These are phyloP conservation scores for Mirounga angustirostris DNA, from an alignment of 2,113 vertebrate genomes.

Conservation along the genomic window DNA sequence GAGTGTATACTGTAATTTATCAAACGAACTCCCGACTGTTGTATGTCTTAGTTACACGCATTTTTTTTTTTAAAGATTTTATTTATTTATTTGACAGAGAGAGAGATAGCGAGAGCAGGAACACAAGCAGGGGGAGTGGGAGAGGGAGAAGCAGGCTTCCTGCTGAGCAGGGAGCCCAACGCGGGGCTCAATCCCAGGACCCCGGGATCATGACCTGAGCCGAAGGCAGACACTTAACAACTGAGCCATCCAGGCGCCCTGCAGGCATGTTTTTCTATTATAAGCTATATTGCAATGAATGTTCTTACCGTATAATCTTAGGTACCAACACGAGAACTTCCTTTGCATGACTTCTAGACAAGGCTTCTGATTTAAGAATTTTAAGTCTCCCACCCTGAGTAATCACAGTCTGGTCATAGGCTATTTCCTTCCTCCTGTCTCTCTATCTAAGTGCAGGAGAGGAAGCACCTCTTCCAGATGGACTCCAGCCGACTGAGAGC, in stretches of 20 bases:
- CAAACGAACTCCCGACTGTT: neutral
- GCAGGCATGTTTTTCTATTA: neutral
- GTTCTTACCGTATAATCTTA: neutral
- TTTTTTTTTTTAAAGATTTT: too few species aligned
- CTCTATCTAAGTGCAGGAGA: neutral
- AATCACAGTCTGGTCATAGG: neutral
- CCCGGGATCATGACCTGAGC: too few species aligned
- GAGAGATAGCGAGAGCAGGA: too few species aligned
- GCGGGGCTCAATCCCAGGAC: too few species aligned
- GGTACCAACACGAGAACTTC: neutral
- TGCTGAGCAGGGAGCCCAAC: too few species aligned
- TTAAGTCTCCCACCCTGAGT: neutral
- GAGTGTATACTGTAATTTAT: neutral
- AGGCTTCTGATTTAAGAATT: neutral
- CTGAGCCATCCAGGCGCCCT: too few species aligned
- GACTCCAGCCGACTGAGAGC: neutral
- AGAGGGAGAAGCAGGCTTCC: too few species aligned
- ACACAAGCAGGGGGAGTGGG: too few species aligned
- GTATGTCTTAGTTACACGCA: neutral
- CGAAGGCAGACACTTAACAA: too few species aligned
- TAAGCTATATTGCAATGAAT: neutral
- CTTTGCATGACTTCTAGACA: neutral
- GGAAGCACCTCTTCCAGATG: neutral
- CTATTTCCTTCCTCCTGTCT: neutral
- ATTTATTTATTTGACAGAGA: too few species aligned